Evolutionary conservation across 1,140 invertebrate genomes (phyloP), one percentile per base, ranked within the genome.

Genomic region (Drosophila yakuba): DNA sequence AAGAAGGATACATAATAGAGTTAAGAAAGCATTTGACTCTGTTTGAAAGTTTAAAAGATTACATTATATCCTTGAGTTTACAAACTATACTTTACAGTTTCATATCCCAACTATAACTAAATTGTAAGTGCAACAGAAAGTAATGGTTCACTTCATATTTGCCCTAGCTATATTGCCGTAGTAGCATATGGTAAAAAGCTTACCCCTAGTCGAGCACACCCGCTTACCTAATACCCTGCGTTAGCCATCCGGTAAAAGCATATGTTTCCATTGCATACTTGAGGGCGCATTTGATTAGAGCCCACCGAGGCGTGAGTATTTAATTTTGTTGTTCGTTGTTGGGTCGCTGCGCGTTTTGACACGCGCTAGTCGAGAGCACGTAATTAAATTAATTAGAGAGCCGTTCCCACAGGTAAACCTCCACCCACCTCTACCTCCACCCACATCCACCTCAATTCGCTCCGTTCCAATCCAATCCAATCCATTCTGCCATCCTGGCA

Each of bases 301-400:
- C 77, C 72, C 84, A 61, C 36, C 59, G 57, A 74, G 76, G 84
- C 84, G 84, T 83, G 77, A 80, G 59, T 78, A 88, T 88, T 84
- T 88, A 88, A 88, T 88, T 83, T 73, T 80, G 74, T 68, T 73
- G 73, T 82, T 68, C 45, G 74, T 68, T 73, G 73, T 82, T 68
- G 41, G 64, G 78, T 38, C 67, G 74, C 43, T 45, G 74, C 58
- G 68, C 66, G 73, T 71, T 72, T 83, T 89, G 83, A 88, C 83
- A 88, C 82, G 83, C 82, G 83, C 79, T 64, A 77, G 72, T 84
- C 80, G 73, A 88, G 76, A 74, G 76, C 67, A 74, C 79, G 82
- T 88, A 88, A 89, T 88, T 89, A 89, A 88, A 80, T 89, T 88
- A 88, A 88, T 89, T 88, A 83, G 76, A 78, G 84, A 80, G 76